Evolutionary conservation across 2,888 invertebrate species (phyloP).

Genomic region (Drosophila emarginata): DNA sequence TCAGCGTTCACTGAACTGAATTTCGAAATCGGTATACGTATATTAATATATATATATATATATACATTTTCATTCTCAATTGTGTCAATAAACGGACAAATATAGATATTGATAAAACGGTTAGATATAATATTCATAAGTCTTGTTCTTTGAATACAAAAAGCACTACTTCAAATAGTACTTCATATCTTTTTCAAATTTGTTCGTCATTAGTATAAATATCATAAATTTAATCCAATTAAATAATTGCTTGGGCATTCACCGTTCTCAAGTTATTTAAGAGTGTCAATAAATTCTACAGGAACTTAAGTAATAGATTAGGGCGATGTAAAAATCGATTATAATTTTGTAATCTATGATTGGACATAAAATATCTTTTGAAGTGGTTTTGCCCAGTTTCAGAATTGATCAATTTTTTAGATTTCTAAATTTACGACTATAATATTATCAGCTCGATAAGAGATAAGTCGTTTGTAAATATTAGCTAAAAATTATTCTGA

Average conservation of each 20-base stretch:
- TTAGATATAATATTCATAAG: background rate
- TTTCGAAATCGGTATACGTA: constrained; percentile 20
- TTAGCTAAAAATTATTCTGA: too few species aligned
- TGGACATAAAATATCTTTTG: background rate
- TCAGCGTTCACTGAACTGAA: constrained; percentile 31
- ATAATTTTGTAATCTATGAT: background rate
- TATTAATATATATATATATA: background rate
- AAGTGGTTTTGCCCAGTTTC: background rate
- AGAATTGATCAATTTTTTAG: background rate
- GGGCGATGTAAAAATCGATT: background rate
- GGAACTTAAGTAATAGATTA: background rate
- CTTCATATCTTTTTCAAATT: too few species aligned
- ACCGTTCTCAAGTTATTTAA: background rate
- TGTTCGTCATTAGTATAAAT: background rate
- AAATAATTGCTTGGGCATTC: background rate
- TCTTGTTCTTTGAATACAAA: background rate
- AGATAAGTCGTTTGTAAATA: background rate
- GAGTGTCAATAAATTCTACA: background rate
- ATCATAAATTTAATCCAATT: background rate
- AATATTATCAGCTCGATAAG: background rate
- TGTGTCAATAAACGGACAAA: constrained; percentile 41
- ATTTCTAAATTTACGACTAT: background rate
- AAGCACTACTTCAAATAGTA: too few species aligned
- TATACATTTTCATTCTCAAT: constrained; percentile 39
- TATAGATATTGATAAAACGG: constrained; percentile 7